Conservation (phyloP, 1,140 invertebrate species). For the Globodera rostochiensis region DNA sequence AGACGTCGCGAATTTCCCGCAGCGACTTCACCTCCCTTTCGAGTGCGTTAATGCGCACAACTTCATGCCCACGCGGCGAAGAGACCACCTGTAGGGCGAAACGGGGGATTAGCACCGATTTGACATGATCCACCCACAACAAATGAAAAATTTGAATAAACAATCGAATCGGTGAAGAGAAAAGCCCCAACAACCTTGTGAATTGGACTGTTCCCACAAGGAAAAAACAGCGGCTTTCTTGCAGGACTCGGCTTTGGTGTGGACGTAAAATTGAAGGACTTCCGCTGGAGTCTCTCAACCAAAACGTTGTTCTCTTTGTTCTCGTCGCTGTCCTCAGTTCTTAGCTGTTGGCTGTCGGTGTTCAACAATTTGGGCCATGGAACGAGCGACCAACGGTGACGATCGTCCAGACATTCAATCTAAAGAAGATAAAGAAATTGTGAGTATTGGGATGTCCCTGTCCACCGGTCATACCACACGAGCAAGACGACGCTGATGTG, state of each 20-base stretch:
- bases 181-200: background rate
- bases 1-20: constrained; percentile 2
- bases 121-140: background rate
- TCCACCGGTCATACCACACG: background rate
- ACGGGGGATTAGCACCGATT: too few relatives aligned
- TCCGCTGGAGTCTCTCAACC: background rate
- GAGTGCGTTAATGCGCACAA: background rate
- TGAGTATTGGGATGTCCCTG: background rate
- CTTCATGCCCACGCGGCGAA: background rate
- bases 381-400: background rate
- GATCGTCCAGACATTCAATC: background rate
- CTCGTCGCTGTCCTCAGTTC: background rate
- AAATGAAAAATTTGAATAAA: background rate
- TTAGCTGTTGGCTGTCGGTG: background rate
- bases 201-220: background rate
- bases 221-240: background rate
- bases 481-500: background rate
- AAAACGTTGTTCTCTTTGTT: background rate
- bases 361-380: constrained; percentile 3
- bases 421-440: background rate
- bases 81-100: background rate
- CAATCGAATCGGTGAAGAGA: background rate
- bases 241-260: background rate
- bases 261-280: background rate
- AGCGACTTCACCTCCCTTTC: background rate